phyloP scores from a whole-genome alignment of 2,797 vertebrate genomes.

The Cyclura pinguis region DNA sequence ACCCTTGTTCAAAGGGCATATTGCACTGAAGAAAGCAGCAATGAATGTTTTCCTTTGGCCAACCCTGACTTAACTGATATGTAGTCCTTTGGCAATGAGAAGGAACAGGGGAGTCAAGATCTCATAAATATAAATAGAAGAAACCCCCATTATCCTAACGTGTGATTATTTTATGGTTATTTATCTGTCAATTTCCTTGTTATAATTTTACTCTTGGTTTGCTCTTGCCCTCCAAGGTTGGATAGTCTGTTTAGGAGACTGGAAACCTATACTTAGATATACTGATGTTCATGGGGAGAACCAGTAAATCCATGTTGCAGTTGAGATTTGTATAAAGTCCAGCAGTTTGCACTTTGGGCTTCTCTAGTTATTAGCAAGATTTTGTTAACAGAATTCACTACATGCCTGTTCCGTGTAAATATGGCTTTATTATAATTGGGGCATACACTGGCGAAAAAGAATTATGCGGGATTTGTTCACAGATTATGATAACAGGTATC shows the following conservation, averaged over 20 bases:
- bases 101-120: conserved; percentile 8
- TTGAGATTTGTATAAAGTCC: conserved; percentile 11
- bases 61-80: conserved; percentile 8
- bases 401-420: neutral
- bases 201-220: neutral
- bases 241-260: neutral
- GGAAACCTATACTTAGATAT: neutral
- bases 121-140: conserved; percentile 25
- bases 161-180: conserved; percentile 6
- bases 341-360: conserved; percentile 1
- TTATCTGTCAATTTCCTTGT: conserved; percentile 1
- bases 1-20: conserved; percentile 1
- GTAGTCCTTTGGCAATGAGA: conserved; percentile 26
- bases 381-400: neutral
- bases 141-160: conserved; percentile 10
- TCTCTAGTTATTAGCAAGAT: neutral
- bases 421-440: neutral
- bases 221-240: neutral
- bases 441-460: neutral
- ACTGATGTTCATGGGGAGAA: neutral
- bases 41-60: conserved; percentile 44
- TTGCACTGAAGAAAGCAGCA: conserved; percentile 49
- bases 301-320: neutral
- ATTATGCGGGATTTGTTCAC: neutral
- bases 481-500: neutral